phyloP scores from a whole-genome alignment of 2,888 invertebrate species.

The Amiota mariae region DNA sequence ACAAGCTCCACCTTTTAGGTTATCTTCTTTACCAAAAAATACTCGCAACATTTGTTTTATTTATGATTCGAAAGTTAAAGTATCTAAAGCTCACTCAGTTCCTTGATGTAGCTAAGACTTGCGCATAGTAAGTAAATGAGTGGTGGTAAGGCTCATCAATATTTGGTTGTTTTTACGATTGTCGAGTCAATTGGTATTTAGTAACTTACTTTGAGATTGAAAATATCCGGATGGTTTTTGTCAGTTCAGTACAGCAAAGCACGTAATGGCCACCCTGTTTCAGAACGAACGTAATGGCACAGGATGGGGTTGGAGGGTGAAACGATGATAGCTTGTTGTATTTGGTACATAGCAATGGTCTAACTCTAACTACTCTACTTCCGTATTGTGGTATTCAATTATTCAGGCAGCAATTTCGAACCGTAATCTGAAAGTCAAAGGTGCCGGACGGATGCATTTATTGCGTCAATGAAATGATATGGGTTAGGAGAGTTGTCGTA shows the following conservation, averaged over 20 bases:
- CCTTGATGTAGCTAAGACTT: no score
- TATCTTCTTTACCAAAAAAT: background rate
- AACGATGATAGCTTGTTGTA: background rate
- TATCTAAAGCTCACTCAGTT: no score
- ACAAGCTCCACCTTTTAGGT: background rate
- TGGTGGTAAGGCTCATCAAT: background rate
- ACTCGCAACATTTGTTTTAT: constrained; percentile 13
- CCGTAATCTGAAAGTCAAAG: constrained; percentile 40
- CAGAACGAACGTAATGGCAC: no score
- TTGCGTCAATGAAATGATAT: background rate
- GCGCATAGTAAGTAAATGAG: background rate
- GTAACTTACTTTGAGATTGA: constrained; percentile 23
- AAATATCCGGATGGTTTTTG: constrained; percentile 14
- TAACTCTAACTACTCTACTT: constrained; percentile 46
- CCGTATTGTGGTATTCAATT: constrained; percentile 50
- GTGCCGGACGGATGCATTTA: background rate
- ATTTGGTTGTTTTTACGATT: constrained; percentile 23
- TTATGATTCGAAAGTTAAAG: constrained; percentile 9
- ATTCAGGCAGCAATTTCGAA: constrained; percentile 45
- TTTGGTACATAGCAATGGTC: background rate
- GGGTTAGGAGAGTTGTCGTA: background rate
- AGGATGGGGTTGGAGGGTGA: background rate
- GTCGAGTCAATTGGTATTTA: constrained; percentile 23
- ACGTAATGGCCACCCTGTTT: background rate
- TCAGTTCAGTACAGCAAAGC: background rate